Evolutionary conservation across 2,797 vertebrate species (phyloP).

Genomic region (Rhinoraja longicauda): DNA sequence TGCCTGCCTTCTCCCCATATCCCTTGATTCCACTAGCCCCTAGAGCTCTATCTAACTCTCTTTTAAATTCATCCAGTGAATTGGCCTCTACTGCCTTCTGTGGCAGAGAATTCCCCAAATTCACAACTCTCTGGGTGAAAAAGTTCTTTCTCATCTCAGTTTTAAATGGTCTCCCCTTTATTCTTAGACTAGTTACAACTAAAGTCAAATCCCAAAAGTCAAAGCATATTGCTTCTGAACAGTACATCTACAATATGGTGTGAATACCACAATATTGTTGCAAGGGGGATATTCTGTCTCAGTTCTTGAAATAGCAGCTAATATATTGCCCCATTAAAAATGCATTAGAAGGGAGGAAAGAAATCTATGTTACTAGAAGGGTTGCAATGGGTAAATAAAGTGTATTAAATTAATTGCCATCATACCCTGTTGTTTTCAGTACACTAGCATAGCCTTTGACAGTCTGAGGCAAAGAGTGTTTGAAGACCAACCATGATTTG

Average conservation of each 20-base stretch:
- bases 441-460: too few species aligned
- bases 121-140: too few species aligned
- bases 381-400: neutral
- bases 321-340: constrained; percentile 3
- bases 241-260: neutral
- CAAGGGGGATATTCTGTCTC: neutral
- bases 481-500: too few species aligned
- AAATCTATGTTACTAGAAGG: neutral
- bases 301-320: neutral
- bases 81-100: too few species aligned
- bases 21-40: too few species aligned
- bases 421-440: neutral
- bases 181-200: neutral
- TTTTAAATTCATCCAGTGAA: too few species aligned
- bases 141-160: too few species aligned
- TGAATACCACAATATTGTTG: constrained; percentile 12
- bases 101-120: too few species aligned
- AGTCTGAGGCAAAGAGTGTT: too few species aligned
- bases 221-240: neutral
- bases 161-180: too few species aligned
- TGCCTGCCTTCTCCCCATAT: too few species aligned
- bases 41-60: too few species aligned
- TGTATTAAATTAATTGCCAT: constrained; percentile 5
- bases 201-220: neutral
- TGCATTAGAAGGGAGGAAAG: neutral